Conservation (phyloP, 2,888 invertebrate genomes). For the Tridacna gigas region DNA sequence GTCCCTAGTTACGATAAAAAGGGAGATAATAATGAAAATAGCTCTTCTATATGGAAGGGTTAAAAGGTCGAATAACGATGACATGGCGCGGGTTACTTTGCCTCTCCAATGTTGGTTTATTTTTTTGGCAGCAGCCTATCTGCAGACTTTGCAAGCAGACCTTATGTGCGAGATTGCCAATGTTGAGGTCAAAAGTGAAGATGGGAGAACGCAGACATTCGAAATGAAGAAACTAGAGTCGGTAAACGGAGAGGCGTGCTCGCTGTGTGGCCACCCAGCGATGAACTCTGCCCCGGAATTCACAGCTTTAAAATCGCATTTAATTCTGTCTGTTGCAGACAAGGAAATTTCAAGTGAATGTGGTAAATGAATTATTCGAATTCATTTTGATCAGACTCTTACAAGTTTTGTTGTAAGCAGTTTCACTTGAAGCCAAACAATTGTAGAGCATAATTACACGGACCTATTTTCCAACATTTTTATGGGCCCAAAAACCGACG, state of each 20-base stretch:
- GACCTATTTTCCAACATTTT: no score
- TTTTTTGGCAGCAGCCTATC: slow-evolving; percentile 19
- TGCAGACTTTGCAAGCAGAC: slow-evolving; percentile 40
- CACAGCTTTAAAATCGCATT: slow-evolving; percentile 69
- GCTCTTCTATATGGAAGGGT: slow-evolving; percentile 54
- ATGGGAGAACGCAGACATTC: slow-evolving; percentile 77
- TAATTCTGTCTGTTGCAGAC: slow-evolving; percentile 71
- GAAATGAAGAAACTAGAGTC: slow-evolving; percentile 76
- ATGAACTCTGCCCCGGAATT: slow-evolving; percentile 67
- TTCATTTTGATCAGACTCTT: no score
- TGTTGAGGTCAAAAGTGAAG: slow-evolving; percentile 78
- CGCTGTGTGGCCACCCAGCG: slow-evolving; percentile 66
- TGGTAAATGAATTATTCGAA: slow-evolving; percentile 55
- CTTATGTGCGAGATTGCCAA: slow-evolving; percentile 71
- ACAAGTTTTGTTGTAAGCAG: no score
- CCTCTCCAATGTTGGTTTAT: slow-evolving; percentile 41
- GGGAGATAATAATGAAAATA: slow-evolving; percentile 8
- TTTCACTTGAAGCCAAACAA: no score
- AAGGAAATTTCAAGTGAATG: slow-evolving; percentile 74
- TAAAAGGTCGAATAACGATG: slow-evolving; percentile 54
- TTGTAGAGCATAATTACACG: no score
- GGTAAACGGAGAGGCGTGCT: slow-evolving; percentile 70
- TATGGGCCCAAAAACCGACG: no score
- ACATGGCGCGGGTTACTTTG: slow-evolving; percentile 67
- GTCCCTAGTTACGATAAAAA: slow-evolving; percentile 11